These are phyloP conservation scores for Takifugu bimaculatus DNA, from an alignment of 2,113 vertebrate genomes.

Conservation along the genomic window DNA sequence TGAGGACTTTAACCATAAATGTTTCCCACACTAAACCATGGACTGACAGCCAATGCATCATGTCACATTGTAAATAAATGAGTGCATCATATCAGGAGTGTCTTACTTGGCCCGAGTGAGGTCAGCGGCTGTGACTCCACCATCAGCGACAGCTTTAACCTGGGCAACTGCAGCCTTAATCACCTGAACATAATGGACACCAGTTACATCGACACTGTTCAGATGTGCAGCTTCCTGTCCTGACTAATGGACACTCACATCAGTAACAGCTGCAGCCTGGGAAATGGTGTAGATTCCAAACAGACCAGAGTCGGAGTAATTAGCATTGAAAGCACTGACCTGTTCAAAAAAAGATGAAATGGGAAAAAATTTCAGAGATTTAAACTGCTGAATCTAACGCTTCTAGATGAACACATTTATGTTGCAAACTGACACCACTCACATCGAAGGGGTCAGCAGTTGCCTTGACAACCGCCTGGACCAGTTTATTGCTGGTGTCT, in stretches of 20 bases:
- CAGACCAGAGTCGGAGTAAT: slow-evolving; percentile 92
- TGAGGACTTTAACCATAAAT: too few relatives aligned
- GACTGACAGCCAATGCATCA: too few relatives aligned
- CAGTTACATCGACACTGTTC: background rate
- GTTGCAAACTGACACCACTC: slow-evolving; percentile 58
- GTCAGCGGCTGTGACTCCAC: slow-evolving; percentile 79
- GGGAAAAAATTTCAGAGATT: background rate
- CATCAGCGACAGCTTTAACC: slow-evolving; percentile 83
- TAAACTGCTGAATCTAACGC: background rate
- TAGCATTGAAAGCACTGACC: slow-evolving; percentile 86
- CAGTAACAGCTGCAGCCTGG: slow-evolving; percentile 74
- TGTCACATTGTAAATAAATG: background rate
- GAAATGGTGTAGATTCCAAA: slow-evolving; percentile 90
- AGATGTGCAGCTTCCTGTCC: background rate
- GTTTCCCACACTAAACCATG: too few relatives aligned
- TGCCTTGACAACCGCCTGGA: slow-evolving; percentile 80
- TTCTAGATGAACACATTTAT: background rate
- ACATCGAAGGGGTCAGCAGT: slow-evolving; percentile 86
- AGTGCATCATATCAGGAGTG: background rate
- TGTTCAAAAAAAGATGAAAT: slow-evolving; percentile 51
- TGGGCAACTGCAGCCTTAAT: slow-evolving; percentile 85
- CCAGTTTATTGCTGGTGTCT: slow-evolving; percentile 75
- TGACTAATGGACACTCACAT: slow-evolving; percentile 75
- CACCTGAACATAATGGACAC: slow-evolving; percentile 71
- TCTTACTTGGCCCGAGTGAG: slow-evolving; percentile 90